Evolutionary conservation across 2,113 vertebrate species (phyloP).

Genomic region (Myodes glareolus): DNA sequence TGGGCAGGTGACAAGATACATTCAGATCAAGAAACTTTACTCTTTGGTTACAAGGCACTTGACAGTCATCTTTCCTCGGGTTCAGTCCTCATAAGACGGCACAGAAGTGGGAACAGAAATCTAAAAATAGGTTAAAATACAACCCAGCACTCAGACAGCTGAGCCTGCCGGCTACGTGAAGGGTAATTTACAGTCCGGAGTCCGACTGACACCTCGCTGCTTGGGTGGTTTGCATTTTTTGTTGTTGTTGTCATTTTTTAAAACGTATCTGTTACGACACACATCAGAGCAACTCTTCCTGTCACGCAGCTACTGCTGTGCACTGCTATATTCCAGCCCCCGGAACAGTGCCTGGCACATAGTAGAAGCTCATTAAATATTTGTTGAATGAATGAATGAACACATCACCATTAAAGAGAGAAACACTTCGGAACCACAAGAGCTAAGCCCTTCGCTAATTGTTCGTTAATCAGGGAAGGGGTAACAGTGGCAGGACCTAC

Average conservation of each 20-base stretch:
- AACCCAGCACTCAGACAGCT: background rate
- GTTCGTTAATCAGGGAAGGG: slow-evolving; percentile 25
- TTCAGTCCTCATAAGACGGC: background rate
- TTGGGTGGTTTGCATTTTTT: slow-evolving; percentile 71
- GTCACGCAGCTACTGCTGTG: slow-evolving; percentile 9
- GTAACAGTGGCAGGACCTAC: slow-evolving; percentile 22
- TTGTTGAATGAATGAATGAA: slow-evolving; percentile 84
- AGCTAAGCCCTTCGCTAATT: slow-evolving; percentile 24
- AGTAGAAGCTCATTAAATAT: slow-evolving; percentile 83
- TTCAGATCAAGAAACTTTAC: slow-evolving; percentile 21
- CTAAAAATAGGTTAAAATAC: slow-evolving; percentile 8
- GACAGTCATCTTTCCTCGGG: slow-evolving; percentile 36
- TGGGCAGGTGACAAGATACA: slow-evolving; percentile 1
- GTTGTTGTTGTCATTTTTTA: slow-evolving; percentile 81
- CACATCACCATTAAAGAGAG: slow-evolving; percentile 75
- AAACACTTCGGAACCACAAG: slow-evolving; percentile 70
- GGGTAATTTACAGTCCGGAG: background rate
- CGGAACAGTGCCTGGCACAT: slow-evolving; percentile 73
- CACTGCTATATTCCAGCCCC: slow-evolving; percentile 32
- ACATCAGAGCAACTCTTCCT: slow-evolving; percentile 46
- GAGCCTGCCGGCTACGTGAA: background rate
- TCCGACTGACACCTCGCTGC: background rate
- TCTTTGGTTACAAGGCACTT: slow-evolving; percentile 41
- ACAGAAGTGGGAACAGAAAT: slow-evolving; percentile 49
- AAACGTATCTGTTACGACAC: slow-evolving; percentile 32